Conservation (phyloP, 1,140 invertebrate species). For the Lepidurus arcticus region DNA sequence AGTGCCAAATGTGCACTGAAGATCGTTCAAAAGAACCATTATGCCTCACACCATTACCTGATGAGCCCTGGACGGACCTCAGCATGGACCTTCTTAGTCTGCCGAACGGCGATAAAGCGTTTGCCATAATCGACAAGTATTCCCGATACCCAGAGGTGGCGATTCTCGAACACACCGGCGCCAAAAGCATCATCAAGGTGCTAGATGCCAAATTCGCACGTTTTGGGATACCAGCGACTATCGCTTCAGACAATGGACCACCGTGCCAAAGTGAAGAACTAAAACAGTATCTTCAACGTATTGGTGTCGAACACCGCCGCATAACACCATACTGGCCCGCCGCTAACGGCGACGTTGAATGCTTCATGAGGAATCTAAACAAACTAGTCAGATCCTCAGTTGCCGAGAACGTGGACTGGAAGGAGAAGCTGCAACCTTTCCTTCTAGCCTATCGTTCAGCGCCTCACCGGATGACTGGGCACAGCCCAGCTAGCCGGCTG, state of each 20-base stretch:
- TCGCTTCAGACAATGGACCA: conserved; percentile 40
- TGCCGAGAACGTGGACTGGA: too few relatives aligned
- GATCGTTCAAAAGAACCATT: too few relatives aligned
- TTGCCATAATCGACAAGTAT: conserved; percentile 30
- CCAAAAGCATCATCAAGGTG: conserved; percentile 2
- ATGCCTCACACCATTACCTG: too few relatives aligned
- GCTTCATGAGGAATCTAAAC: too few relatives aligned
- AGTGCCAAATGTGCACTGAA: conserved; percentile 37
- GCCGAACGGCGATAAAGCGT: too few relatives aligned
- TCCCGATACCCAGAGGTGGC: conserved; percentile 30
- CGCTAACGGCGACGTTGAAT: conserved; percentile 26
- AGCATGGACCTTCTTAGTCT: too few relatives aligned
- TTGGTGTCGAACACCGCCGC: conserved; percentile 14
- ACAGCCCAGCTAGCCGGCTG: too few relatives aligned
- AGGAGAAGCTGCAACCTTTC: too few relatives aligned
- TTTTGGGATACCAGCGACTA: conserved; percentile 35
- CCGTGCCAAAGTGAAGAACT: conserved; percentile 38
- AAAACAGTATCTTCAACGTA: neutral
- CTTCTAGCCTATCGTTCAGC: too few relatives aligned
- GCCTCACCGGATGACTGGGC: too few relatives aligned
- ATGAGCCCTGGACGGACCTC: too few relatives aligned
- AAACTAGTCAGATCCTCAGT: too few relatives aligned
- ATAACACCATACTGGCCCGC: conserved; percentile 24
- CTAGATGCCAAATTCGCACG: conserved; percentile 35
- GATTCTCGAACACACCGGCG: conserved; percentile 10